Evolutionary conservation across 2,888 invertebrate species (phyloP).

Genomic region (Nemotelus pantherinus): DNA sequence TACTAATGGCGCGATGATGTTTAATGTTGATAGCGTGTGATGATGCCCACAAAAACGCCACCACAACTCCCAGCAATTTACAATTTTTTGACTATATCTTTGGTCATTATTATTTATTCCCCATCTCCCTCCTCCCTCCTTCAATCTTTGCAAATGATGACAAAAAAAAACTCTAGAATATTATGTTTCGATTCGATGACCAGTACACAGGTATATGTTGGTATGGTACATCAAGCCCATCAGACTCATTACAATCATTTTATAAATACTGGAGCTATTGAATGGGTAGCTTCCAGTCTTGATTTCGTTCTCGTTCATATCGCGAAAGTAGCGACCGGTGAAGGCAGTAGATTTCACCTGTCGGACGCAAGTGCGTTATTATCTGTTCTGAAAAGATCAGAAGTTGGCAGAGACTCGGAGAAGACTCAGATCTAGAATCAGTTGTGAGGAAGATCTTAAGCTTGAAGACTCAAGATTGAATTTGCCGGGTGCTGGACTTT

Average conservation of each 20-base stretch:
- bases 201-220: background rate
- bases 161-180: background rate
- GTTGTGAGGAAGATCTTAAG: too few relatives aligned
- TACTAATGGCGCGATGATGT: slow-evolving; percentile 31
- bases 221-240: background rate
- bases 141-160: background rate
- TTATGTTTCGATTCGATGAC: slow-evolving; percentile 1
- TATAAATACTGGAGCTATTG: slow-evolving; percentile 28
- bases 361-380: background rate
- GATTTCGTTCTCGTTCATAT: slow-evolving; percentile 23
- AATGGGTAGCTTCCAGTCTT: slow-evolving; percentile 32
- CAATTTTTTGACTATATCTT: background rate
- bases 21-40: slow-evolving; percentile 9
- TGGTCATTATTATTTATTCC: background rate
- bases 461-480: background rate
- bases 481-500: background rate
- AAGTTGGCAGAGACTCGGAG: too few relatives aligned
- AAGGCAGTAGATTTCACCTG: slow-evolving; percentile 11
- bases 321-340: slow-evolving; percentile 8
- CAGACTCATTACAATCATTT: slow-evolving; percentile 23
- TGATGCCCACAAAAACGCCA: slow-evolving; percentile 37
- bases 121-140: background rate
- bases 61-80: slow-evolving; percentile 10
- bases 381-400: too few relatives aligned
- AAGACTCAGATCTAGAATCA: too few relatives aligned